These are phyloP conservation scores for Thamnophis elegans DNA, from an alignment of 2,797 vertebrate genomes.

Conservation along the genomic window DNA sequence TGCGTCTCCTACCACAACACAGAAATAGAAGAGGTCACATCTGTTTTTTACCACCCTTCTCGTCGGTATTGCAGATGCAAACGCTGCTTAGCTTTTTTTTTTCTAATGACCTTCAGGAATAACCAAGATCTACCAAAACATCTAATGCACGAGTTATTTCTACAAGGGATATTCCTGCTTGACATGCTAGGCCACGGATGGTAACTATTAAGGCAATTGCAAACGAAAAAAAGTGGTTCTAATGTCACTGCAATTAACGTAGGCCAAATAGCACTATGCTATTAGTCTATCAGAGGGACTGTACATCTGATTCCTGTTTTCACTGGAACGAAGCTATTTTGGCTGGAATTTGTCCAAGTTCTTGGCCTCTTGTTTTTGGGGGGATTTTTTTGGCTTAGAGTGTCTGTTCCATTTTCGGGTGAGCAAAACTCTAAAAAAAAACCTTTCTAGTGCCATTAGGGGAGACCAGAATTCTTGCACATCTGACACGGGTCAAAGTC, in stretches of 20 bases:
- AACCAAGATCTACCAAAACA: constrained; percentile 7
- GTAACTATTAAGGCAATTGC: constrained; percentile 45
- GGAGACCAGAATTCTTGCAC: constrained; percentile 52
- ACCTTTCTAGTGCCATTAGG: constrained; percentile 36
- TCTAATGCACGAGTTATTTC: constrained; percentile 7
- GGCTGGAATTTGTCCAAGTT: constrained; percentile 57
- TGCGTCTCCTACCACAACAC: neutral
- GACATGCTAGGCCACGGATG: constrained; percentile 19
- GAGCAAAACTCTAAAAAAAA: constrained; percentile 37
- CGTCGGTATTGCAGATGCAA: neutral
- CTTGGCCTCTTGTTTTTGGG: constrained; percentile 34
- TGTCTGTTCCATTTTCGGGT: constrained; percentile 47
- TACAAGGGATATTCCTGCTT: constrained; percentile 15
- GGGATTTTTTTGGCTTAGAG: constrained; percentile 18
- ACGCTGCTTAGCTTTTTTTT: neutral
- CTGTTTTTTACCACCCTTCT: neutral
- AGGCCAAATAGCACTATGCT: constrained; percentile 51
- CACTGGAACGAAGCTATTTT: constrained; percentile 62
- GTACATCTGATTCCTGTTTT: constrained; percentile 65
- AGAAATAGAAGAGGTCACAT: neutral
- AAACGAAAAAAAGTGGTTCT: constrained; percentile 20
- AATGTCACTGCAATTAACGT: constrained; percentile 52
- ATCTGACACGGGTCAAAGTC: constrained; percentile 55
- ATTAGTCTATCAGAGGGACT: constrained; percentile 50
- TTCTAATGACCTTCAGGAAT: neutral